Percentiles rank a stretch among this genome's conserved stretches.
Evolutionary conservation across 2,888 invertebrate genomes (phyloP).

Genomic region (Isotomurus palustris): DNA sequence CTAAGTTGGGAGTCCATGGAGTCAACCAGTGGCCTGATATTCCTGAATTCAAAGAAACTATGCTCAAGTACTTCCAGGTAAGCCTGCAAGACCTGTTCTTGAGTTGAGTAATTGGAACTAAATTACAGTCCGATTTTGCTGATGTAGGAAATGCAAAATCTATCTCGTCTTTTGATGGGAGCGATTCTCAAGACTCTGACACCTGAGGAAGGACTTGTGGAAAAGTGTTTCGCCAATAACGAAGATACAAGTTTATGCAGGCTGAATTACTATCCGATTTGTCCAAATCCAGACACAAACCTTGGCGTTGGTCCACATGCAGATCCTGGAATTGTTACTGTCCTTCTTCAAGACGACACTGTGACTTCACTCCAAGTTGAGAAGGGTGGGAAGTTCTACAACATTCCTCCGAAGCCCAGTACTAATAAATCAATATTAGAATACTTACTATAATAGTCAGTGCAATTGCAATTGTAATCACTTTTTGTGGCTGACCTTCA

Average conservation of each 20-base stretch:
- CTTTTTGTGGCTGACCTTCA: not conserved
- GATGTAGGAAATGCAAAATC: constrained; percentile 23
- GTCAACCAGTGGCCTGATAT: constrained; percentile 31
- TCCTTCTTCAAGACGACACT: constrained; percentile 7
- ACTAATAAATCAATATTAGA: not conserved
- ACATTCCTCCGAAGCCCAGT: constrained; percentile 11
- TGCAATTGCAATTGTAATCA: not conserved
- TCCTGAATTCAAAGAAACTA: constrained; percentile 15
- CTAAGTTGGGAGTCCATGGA: constrained; percentile 23
- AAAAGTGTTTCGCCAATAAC: not conserved
- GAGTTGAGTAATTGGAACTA: too few relatives aligned
- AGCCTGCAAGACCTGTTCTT: not conserved
- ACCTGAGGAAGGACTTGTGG: constrained; percentile 10
- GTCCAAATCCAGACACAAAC: constrained; percentile 3
- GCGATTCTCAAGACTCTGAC: constrained; percentile 26
- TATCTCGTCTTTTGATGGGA: constrained; percentile 23
- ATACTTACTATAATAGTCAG: not conserved
- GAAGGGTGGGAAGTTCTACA: constrained; percentile 12
- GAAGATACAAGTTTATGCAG: constrained; percentile 14
- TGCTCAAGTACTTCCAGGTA: constrained; percentile 22
- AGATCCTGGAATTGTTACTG: constrained; percentile 5
- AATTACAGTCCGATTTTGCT: too few relatives aligned
- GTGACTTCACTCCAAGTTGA: constrained; percentile 12
- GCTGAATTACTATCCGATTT: constrained; percentile 10
- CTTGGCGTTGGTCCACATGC: constrained; percentile 17